Evolutionary conservation across 2,113 vertebrate species (phyloP), one percentile per base, ranked within the genome.

Genomic region (Ranitomeya imitator): DNA sequence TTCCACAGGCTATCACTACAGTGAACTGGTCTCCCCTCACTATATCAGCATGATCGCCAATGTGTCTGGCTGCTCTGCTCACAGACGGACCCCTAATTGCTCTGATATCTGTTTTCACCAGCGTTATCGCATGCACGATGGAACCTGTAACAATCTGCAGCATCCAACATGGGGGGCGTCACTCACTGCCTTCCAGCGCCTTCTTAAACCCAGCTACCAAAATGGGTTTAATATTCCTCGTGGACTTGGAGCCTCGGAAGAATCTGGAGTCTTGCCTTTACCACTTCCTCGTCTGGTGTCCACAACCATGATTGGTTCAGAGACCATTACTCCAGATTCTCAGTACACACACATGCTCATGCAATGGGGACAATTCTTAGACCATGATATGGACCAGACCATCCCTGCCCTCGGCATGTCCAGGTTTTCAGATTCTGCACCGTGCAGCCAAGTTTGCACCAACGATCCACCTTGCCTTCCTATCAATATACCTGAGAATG

Each of bases 291-390:
- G 94, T 23, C 92, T 93, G 0, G 91, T 95, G 79, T 95, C 94
- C 55, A 95, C 94, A 0, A 89, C 93, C 63, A 92, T 95, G 92
- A 91, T 95, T 0, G 94, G 94, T 4, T 93, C 94, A 0, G 94
- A 95, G 87, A 93, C 93, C 51, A 57, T 94, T 76, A 94, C 94
- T 8, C 91, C 93, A 0, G 94, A 95, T 0, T 92, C 92, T 8
- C 93, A 92, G 51, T 95, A 94, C 90, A 94, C 94, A 0, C 94
- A 95, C 89, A 93, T 95, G 93, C 90, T 95, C 0, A 95, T 95
- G 94, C 94, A 95, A 61, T 95, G 94, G 94, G 94, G 94, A 4
- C 94, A 95, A 89, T 95, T 95, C 71, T 89, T 95, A 89, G 94
- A 95, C 85, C 94, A 95, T 0, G 94, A 95, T 85, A 85, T 95